These are phyloP conservation scores for Leptinotarsa lineolata DNA, from an alignment of 1,140 invertebrate species.

Conservation along the genomic window DNA sequence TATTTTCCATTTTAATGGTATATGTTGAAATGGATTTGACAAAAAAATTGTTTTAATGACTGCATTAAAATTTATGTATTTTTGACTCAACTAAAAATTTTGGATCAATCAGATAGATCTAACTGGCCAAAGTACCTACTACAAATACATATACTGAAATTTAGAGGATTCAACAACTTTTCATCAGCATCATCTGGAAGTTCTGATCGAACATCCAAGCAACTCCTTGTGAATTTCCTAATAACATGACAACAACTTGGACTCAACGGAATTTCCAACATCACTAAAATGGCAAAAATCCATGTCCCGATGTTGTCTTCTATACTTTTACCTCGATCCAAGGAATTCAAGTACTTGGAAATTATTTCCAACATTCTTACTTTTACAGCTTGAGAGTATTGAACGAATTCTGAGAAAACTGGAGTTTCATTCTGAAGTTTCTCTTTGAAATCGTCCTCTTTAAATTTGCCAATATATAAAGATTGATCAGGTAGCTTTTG, in stretches of 20 bases:
- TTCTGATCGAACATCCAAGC: constrained; percentile 48
- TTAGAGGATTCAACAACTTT: constrained; percentile 47
- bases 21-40: too few species aligned
- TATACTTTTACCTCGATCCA: constrained; percentile 37
- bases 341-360: constrained; percentile 38
- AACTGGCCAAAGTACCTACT: constrained; percentile 54
- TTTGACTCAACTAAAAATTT: background rate
- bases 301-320: constrained; percentile 46
- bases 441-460: constrained; percentile 24
- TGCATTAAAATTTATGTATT: too few species aligned
- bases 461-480: constrained; percentile 5
- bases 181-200: constrained; percentile 39
- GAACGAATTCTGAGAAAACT: constrained; percentile 38
- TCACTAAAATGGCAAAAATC: constrained; percentile 53
- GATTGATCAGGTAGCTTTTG: constrained; percentile 29
- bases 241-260: constrained; percentile 51
- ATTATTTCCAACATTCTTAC: constrained; percentile 48
- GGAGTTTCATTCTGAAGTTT: constrained; percentile 27
- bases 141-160: constrained; percentile 55
- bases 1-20: too few species aligned
- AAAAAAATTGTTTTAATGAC: too few species aligned
- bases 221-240: constrained; percentile 53
- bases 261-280: constrained; percentile 52
- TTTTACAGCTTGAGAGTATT: constrained; percentile 47
- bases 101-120: constrained; percentile 49